Evolutionary conservation across 1,140 invertebrate genomes (phyloP).

Genomic region (Hermatobates lingyangjiaoensis): DNA sequence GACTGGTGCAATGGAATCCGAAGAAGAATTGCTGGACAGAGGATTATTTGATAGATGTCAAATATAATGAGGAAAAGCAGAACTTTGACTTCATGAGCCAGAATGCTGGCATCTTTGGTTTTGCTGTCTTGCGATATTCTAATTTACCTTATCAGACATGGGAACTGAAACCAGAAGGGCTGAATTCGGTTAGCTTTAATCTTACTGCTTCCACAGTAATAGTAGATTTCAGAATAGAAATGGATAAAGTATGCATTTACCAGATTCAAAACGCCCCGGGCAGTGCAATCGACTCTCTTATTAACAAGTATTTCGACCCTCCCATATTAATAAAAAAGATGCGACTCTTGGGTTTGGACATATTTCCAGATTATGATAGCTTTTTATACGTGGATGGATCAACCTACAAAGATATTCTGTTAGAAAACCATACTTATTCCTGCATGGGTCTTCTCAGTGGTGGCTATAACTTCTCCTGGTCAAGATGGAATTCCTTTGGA

Average conservation of each 20-base stretch:
- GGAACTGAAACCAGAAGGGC: conserved; percentile 52
- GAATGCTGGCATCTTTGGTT: conserved; percentile 31
- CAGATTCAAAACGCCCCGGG: conserved; percentile 35
- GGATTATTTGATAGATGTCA: conserved; percentile 55
- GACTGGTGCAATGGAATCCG: conserved; percentile 55
- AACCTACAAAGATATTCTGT: conserved; percentile 48
- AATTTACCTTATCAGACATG: conserved; percentile 72
- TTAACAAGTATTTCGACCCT: conserved; percentile 33
- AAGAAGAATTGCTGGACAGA: conserved; percentile 42
- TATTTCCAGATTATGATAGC: conserved; percentile 75
- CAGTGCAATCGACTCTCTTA: conserved; percentile 29
- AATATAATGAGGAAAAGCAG: conserved; percentile 66
- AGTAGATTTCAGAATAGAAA: conserved; percentile 38
- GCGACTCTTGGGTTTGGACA: conserved; percentile 53
- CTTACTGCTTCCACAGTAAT: conserved; percentile 47
- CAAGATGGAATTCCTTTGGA: conserved; percentile 59
- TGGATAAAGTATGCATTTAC: conserved; percentile 28
- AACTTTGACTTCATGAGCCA: conserved; percentile 7
- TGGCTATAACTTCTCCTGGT: conserved; percentile 69
- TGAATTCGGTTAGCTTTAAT: conserved; percentile 34
- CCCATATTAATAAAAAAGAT: conserved; percentile 37
- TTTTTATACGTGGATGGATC: conserved; percentile 59
- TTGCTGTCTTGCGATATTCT: conserved; percentile 46
- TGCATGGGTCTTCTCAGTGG: conserved; percentile 61
- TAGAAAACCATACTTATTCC: conserved; percentile 60